Conservation (phyloP, 2,797 vertebrate species). For the Lutjanus argentimaculatus region DNA sequence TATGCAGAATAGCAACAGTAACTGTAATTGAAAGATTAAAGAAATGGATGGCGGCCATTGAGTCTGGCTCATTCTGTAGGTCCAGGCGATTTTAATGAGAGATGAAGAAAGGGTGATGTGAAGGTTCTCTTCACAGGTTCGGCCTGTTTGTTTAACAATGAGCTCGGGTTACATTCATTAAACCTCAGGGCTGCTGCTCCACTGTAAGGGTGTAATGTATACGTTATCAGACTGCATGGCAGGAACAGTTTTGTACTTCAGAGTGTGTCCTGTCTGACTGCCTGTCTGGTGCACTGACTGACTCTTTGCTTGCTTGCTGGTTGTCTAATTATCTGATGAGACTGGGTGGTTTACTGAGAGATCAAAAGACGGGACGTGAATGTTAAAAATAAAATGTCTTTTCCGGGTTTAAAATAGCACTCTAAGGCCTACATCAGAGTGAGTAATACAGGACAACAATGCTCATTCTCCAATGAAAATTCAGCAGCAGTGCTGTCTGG, state of each 20-base stretch:
- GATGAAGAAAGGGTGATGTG: slow-evolving; percentile 67
- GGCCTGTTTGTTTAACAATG: slow-evolving; percentile 78
- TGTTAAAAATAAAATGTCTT: slow-evolving; percentile 35
- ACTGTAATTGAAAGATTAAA: slow-evolving; percentile 84
- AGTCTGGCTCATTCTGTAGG: slow-evolving; percentile 49
- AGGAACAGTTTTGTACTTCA: slow-evolving; percentile 58
- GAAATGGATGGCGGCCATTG: slow-evolving; percentile 73
- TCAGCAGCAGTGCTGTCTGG: slow-evolving; percentile 48
- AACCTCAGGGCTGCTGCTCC: slow-evolving; percentile 65
- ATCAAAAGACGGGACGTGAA: slow-evolving; percentile 54
- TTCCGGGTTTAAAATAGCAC: slow-evolving; percentile 35
- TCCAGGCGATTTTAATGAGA: slow-evolving; percentile 71
- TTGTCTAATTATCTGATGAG: slow-evolving; percentile 47
- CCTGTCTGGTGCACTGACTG: slow-evolving; percentile 20
- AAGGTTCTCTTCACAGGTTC: slow-evolving; percentile 76
- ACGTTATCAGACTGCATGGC: slow-evolving; percentile 70
- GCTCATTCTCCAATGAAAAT: slow-evolving; percentile 37
- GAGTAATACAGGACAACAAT: slow-evolving; percentile 50
- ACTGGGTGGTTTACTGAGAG: slow-evolving; percentile 26
- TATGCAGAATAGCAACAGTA: slow-evolving; percentile 73
- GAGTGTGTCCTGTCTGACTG: slow-evolving; percentile 52
- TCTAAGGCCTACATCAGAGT: slow-evolving; percentile 24
- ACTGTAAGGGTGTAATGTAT: slow-evolving; percentile 66
- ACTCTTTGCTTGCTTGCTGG: slow-evolving; percentile 18
- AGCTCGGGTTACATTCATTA: slow-evolving; percentile 77